These are phyloP conservation scores for Sceliomorpha sp. DNA, from an alignment of 2,888 invertebrate species.

Conservation along the genomic window DNA sequence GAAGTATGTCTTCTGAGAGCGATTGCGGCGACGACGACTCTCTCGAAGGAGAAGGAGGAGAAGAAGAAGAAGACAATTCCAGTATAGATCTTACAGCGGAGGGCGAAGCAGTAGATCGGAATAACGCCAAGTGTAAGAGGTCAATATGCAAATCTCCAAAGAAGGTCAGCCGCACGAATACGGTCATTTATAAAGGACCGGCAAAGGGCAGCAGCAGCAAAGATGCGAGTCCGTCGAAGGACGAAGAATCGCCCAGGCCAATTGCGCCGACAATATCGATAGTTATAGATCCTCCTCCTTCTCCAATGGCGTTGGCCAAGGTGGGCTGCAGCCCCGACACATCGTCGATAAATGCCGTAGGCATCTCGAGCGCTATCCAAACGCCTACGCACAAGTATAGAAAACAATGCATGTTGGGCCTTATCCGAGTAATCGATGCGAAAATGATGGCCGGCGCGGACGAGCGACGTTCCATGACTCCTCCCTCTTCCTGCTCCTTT, in stretches of 20 bases:
- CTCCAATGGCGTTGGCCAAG: no score
- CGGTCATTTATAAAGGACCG: constrained; percentile 72
- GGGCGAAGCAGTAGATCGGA: not conserved
- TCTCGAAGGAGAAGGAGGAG: no score
- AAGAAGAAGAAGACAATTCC: no score
- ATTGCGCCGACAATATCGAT: constrained; percentile 27
- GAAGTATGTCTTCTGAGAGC: no score
- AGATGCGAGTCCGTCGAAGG: constrained; percentile 10
- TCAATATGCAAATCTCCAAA: constrained; percentile 48
- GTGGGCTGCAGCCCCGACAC: constrained; percentile 2
- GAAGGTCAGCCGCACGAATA: constrained; percentile 67
- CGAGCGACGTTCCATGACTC: constrained; percentile 7
- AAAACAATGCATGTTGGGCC: constrained; percentile 69
- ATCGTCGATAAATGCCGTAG: not conserved
- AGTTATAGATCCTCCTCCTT: constrained; percentile 31
- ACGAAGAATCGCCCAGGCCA: constrained; percentile 1
- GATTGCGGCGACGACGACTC: no score
- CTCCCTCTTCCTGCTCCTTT: constrained; percentile 4
- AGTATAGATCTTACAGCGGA: not conserved
- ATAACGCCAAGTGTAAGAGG: not conserved
- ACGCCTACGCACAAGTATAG: constrained; percentile 61
- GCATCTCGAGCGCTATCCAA: not conserved
- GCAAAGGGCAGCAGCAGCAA: constrained; percentile 40
- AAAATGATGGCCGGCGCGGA: constrained; percentile 67
- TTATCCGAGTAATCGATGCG: constrained; percentile 73